Base-by-base conservation (phyloP, 2,797 vertebrate genomes). In the Pseudocheirus occidentalis region DNA sequence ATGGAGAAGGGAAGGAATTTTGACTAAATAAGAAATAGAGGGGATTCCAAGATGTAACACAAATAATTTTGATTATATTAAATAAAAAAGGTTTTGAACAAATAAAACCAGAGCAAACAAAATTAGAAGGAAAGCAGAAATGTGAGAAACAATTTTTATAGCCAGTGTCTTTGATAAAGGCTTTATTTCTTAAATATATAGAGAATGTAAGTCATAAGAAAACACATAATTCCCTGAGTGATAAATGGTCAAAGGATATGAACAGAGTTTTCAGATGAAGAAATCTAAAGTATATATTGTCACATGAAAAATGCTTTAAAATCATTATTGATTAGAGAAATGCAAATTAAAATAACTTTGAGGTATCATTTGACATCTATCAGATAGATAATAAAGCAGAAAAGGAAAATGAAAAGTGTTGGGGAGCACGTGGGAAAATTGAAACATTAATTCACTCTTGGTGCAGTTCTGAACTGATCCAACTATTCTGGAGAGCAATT, bases 401-500 rank as follows among this genome's bases (percentile, higher is more conserved):
- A 4, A 56, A 57, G 53, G 28, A 92, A 14, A 52, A 40, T 40
- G 54, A 7, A n/a, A 28, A 90, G 16, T 92, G 57, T 46, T 93
- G n/a, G 3, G 55, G 73, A 73, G 90, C 28, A 27, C 91, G 53
- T 13, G n/a, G 50, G 62, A 46, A 93, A 95, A 62, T 14, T 91
- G 34, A 91, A 90, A 93, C 57, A 59, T 9, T 92, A 93, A 2
- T 34, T 5, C 16, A 92, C 21, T 55, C 28, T 46, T 92, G n/a
- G 1, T 24, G 55, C 90, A 59, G 59, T 21, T 90, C 54, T 54
- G 94, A 91, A 94, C 92, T 93, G 59, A 91, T 91, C 50, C 10
- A 59, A 50, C 21, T 27, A 50, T 55, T 95, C 95, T 95, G 56
- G 91, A 57, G 94, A 93, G 55, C 50, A 89, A n/a, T 53, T 46